Percentiles rank a stretch among this genome's conserved stretches.
Evolutionary conservation across 2,113 vertebrate genomes (phyloP).

Genomic region (Gymnobelideus leadbeateri): DNA sequence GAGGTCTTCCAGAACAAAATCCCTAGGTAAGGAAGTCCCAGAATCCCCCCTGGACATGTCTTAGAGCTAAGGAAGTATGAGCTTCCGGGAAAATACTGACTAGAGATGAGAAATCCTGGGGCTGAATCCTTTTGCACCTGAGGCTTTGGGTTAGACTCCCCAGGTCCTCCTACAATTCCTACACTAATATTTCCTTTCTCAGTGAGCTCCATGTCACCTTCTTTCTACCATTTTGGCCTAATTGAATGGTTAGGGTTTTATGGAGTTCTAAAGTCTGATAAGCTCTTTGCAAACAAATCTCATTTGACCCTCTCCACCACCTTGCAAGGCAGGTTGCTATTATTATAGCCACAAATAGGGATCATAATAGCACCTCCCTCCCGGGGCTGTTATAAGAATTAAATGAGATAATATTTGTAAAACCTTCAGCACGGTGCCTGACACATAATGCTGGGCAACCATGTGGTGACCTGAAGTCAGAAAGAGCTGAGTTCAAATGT

Average conservation of each 20-base stretch:
- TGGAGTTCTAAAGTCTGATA: background rate
- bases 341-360: background rate
- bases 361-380: background rate
- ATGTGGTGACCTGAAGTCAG: too few species aligned
- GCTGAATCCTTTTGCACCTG: background rate
- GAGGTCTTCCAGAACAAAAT: background rate
- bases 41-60: background rate
- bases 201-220: background rate
- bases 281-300: background rate
- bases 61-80: background rate
- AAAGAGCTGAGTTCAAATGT: too few species aligned
- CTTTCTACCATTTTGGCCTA: background rate
- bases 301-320: background rate
- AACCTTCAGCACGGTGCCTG: too few species aligned
- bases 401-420: background rate
- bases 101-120: background rate
- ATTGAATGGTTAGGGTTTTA: background rate
- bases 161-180: fast-evolving
- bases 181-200: background rate
- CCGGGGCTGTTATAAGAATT: background rate
- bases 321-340: background rate
- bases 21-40: background rate
- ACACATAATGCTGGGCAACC: too few species aligned
- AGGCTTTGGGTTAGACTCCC: background rate
- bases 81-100: background rate